Evolutionary conservation across 2,797 vertebrate genomes (phyloP).

Genomic region (Thamnophis elegans): DNA sequence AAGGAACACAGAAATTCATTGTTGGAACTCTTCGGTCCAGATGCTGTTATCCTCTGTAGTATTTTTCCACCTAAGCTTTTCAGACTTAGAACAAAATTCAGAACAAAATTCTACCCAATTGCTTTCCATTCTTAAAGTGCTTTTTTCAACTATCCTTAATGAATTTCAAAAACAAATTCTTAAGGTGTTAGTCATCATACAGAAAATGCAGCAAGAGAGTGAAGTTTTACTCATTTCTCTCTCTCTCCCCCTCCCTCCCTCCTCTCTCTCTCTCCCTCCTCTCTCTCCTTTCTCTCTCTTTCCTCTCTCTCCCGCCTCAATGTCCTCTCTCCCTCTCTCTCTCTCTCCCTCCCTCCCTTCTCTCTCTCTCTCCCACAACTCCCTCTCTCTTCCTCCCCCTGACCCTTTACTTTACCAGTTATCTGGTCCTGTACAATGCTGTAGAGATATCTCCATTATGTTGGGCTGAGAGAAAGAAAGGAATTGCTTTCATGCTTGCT

Average conservation of each 20-base stretch:
- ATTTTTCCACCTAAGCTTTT: not conserved
- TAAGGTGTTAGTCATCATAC: not conserved
- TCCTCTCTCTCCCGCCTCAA: no score
- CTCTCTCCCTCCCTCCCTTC: no score
- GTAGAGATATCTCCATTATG: not conserved
- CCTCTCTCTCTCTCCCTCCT: no score
- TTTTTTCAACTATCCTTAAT: not conserved
- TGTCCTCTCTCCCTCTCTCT: no score
- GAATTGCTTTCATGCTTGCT: not conserved
- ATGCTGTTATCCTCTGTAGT: not conserved
- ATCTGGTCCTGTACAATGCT: not conserved
- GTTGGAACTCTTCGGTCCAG: not conserved
- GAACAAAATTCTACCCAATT: not conserved
- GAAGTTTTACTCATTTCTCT: not conserved
- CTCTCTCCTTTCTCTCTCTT: not conserved
- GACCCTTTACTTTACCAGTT: not conserved
- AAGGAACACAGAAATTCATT: not conserved
- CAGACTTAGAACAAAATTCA: not conserved
- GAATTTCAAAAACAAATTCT: not conserved
- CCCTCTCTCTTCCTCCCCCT: not conserved
- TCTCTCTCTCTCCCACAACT: no score
- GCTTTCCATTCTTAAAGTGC: not conserved
- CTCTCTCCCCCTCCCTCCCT: not conserved
- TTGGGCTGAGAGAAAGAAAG: not conserved
- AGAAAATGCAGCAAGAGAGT: not conserved